Percentiles rank a stretch among this genome's conserved stretches.
Evolutionary conservation across 2,113 vertebrate genomes (phyloP).

Genomic region (Climacteris rufus): DNA sequence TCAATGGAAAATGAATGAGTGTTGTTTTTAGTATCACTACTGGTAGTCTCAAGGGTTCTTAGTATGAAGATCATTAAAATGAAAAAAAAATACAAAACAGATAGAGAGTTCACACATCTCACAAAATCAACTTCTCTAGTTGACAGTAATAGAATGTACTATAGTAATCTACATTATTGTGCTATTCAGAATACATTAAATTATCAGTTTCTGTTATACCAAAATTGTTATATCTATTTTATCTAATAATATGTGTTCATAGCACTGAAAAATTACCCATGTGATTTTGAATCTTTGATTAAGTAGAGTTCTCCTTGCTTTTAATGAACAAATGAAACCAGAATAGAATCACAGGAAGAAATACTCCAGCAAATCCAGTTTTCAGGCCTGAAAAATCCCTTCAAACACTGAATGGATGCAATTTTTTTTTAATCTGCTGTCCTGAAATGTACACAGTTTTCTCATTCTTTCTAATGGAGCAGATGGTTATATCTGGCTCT

Average conservation of each 20-base stretch:
- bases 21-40: neutral
- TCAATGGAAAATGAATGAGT: neutral
- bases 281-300: neutral
- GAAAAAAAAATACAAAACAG: neutral
- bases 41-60: neutral
- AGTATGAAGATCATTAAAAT: neutral
- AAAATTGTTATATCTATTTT: neutral
- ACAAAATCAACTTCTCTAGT: neutral
- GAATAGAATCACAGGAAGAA: neutral
- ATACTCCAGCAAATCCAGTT: neutral
- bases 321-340: conserved; percentile 7
- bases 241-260: neutral
- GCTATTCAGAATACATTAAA: neutral
- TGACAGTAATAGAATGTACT: neutral
- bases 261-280: neutral
- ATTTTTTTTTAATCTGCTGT: neutral
- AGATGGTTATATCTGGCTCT: neutral
- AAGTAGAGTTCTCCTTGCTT: neutral
- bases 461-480: neutral
- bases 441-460: neutral
- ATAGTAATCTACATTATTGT: neutral
- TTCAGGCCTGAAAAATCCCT: conserved; percentile 5
- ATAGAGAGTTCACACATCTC: neutral
- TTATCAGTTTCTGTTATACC: neutral
- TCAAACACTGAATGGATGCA: neutral